Evolutionary conservation across 2,113 vertebrate genomes (phyloP), one percentile per base, ranked within the genome.

Genomic region (Etia nguti): DNA sequence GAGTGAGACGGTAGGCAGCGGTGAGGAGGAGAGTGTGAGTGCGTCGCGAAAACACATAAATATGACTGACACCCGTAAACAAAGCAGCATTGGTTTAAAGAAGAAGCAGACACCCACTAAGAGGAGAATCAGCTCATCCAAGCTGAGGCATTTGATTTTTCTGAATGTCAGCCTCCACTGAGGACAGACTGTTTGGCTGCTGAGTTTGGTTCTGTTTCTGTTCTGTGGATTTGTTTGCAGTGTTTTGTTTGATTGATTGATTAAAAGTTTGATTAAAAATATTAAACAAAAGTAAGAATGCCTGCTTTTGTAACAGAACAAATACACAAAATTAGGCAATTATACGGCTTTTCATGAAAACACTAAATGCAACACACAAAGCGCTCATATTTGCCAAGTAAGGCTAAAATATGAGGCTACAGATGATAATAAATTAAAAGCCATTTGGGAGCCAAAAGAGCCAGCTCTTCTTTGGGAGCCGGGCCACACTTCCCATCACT

Each of bases 61-160:
- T 31, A 60, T 34, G 59, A 6, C 16, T 10, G 29, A 34, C 57
- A 62, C 59, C 22, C 0, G 10, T 62, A 6, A 62, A 11, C 1
- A 1, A 62, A 62, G 20, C 59, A 62, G 29, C 59, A 34, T 4
- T 29, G 34, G 59, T 34, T 62, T 62, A 62, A 62, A 62, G 59
- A 60, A 34, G 29, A 34, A 62, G 59, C 59, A 11, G 59, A 62
- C 34, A 34, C 59, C 20, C 4, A 31, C 29, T 31, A 11, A 62
- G 59, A 62, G 9, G 59, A 62, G 9, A 62, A 62, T 0, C 0
- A 20, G 16, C 29, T 29, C 29, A 0, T 60, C 29, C 16, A 20
- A 34, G 57, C 57, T 60, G 16, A 60, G 57, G 9, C 16, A 31
- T 60, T 57, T 15, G 6, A 59, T 29, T 60, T 60, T 34, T 34